phyloP scores from a whole-genome alignment of 2,888 invertebrate species.

The Lasius fuliginosus region DNA sequence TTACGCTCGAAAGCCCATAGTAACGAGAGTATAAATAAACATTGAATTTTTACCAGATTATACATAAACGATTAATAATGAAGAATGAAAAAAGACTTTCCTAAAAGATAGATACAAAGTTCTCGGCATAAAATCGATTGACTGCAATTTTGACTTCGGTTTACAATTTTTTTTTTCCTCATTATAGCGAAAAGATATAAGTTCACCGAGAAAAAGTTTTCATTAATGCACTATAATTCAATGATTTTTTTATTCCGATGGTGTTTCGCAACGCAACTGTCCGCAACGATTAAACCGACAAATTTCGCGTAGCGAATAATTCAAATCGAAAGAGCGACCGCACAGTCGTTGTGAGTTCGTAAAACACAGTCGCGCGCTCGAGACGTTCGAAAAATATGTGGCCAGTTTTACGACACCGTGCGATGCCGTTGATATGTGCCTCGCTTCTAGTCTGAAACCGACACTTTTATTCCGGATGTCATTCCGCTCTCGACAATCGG shows the following conservation, averaged over 20 bases:
- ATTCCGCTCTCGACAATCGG: conserved; percentile 51
- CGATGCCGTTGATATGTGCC: conserved; percentile 41
- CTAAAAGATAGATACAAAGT: background rate
- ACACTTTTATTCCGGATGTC: conserved; percentile 56
- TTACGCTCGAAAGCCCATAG: background rate
- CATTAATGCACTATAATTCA: background rate
- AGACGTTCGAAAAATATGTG: conserved; percentile 61
- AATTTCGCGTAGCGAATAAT: conserved; percentile 35
- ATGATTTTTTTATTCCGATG: background rate
- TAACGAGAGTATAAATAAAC: background rate
- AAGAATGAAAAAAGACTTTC: background rate
- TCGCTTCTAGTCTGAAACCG: background rate
- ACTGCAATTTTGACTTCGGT: background rate
- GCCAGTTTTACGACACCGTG: conserved; percentile 57
- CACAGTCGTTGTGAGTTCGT: conserved; percentile 28
- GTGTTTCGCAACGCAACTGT: background rate
- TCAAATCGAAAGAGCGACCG: background rate
- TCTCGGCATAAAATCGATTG: background rate
- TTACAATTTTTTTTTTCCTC: background rate
- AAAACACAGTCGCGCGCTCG: conserved; percentile 36
- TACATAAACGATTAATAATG: background rate
- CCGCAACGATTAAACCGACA: conserved; percentile 38
- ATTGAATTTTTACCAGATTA: background rate
- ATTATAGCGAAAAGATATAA: background rate
- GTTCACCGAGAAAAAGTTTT: background rate